phyloP scores from a whole-genome alignment of 2,797 vertebrate genomes.

The Gymnoscopelus microlampas region DNA sequence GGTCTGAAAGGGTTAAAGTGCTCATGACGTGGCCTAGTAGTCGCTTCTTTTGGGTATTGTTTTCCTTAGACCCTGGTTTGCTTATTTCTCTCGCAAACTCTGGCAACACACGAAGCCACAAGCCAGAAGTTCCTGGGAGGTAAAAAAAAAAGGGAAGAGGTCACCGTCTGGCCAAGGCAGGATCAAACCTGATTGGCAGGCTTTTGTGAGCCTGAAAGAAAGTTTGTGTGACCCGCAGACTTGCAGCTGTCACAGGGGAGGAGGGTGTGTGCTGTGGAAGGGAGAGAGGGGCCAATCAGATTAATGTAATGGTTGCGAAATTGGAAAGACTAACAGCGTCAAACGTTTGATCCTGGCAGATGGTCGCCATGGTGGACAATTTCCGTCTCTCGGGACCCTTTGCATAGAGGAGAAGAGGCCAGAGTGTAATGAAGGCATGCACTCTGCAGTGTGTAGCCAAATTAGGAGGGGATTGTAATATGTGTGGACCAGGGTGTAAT shows the following conservation, averaged over 20 bases:
- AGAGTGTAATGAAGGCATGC: conserved; percentile 11
- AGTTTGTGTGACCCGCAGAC: conserved; percentile 41
- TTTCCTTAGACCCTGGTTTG: too few relatives aligned
- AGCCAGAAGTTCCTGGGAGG: conserved; percentile 19
- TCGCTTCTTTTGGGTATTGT: too few relatives aligned
- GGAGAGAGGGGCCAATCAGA: conserved; percentile 30
- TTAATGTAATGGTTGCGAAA: conserved; percentile 45
- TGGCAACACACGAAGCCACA: not conserved
- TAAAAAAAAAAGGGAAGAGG: conserved; percentile 1
- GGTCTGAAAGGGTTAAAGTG: too few relatives aligned
- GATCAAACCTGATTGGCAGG: conserved; percentile 19
- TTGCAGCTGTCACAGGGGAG: conserved; percentile 39
- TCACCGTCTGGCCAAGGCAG: conserved; percentile 7
- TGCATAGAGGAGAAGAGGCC: conserved; percentile 21
- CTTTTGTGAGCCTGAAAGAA: conserved; percentile 39
- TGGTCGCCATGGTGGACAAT: conserved; percentile 36
- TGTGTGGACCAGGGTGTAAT: not conserved
- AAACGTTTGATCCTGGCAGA: conserved; percentile 49
- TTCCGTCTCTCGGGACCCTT: conserved; percentile 26
- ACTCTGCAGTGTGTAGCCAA: not conserved
- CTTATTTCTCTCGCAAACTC: too few relatives aligned
- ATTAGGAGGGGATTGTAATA: not conserved
- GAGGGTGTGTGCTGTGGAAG: not conserved
- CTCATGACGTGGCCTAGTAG: too few relatives aligned
- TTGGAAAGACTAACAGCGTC: conserved; percentile 24